Conservation (phyloP, 2,888 invertebrate species). For the Hirtodrosophila cameraria region DNA sequence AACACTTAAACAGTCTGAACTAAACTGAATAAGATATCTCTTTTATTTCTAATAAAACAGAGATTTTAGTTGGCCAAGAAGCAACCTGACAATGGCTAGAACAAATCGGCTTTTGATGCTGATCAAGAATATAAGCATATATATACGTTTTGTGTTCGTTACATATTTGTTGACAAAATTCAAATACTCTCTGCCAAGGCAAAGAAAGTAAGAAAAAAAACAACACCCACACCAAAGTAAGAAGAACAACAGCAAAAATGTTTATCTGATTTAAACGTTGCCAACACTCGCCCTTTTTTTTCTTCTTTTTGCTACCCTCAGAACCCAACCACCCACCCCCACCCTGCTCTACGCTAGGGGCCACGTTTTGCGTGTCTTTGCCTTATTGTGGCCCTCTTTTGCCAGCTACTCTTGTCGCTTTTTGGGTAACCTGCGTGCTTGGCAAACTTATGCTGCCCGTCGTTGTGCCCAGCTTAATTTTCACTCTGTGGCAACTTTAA, state of each 20-base stretch:
- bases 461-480: constrained; percentile 64
- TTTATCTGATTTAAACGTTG: constrained; percentile 77
- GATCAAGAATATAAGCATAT: too few species aligned
- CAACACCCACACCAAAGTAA: constrained; percentile 26
- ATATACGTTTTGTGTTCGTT: too few species aligned
- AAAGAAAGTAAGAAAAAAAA: constrained; percentile 22
- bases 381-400: neutral
- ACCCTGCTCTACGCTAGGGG: constrained; percentile 18
- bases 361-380: constrained; percentile 60
- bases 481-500: constrained; percentile 71
- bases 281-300: constrained; percentile 46
- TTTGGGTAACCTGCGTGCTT: constrained; percentile 21
- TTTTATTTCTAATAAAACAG: too few species aligned
- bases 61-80: too few species aligned
- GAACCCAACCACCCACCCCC: neutral
- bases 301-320: neutral
- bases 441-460: constrained; percentile 66
- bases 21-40: too few species aligned
- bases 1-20: too few species aligned
- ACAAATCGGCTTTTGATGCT: too few species aligned
- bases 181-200: too few species aligned
- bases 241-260: constrained; percentile 37
- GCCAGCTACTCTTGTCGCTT: neutral
- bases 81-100: too few species aligned
- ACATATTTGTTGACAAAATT: too few species aligned